Conservation (phyloP, 2,888 invertebrate genomes). For the Tachystola acroxantha region DNA sequence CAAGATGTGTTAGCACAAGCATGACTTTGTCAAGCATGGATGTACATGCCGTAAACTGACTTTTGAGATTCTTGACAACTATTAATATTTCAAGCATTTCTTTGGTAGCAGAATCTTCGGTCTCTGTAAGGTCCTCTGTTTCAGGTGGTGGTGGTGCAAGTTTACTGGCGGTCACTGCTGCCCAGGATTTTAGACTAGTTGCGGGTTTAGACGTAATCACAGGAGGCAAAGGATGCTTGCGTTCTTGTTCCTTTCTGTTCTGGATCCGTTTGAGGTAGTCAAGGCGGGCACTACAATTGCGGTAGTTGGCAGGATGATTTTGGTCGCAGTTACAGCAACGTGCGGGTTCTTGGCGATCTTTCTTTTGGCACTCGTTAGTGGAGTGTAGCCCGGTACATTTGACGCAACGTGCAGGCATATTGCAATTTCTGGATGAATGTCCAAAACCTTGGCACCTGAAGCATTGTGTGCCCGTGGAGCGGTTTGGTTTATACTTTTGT, state of each 20-base stretch:
- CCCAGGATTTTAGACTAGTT: background rate
- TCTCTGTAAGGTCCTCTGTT: background rate
- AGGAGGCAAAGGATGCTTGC: background rate
- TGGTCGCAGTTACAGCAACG: conserved; percentile 5
- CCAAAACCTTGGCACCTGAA: conserved; percentile 15
- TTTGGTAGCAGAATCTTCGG: background rate
- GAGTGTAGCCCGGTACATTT: conserved; percentile 7
- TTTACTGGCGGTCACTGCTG: background rate
- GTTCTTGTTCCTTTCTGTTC: background rate
- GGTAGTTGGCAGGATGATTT: conserved; percentile 11
- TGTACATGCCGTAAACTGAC: background rate
- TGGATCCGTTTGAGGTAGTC: background rate
- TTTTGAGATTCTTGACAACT: background rate
- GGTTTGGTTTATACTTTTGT: background rate
- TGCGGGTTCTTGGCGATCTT: background rate
- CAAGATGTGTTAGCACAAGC: background rate
- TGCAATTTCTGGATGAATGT: conserved; percentile 12
- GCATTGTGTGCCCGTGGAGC: conserved; percentile 10
- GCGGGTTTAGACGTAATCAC: background rate
- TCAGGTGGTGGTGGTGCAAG: background rate
- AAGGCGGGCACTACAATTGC: conserved; percentile 4
- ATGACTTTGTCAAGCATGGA: background rate
- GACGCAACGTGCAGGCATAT: conserved; percentile 9
- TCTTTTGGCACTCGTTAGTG: conserved; percentile 7
- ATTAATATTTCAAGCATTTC: background rate